A percentile compares a stretch with the other conserved stretches of the same genome.
Conservation (phyloP, 35 echinoderm and acorn worm genomes). For the Diadema setosum region DNA sequence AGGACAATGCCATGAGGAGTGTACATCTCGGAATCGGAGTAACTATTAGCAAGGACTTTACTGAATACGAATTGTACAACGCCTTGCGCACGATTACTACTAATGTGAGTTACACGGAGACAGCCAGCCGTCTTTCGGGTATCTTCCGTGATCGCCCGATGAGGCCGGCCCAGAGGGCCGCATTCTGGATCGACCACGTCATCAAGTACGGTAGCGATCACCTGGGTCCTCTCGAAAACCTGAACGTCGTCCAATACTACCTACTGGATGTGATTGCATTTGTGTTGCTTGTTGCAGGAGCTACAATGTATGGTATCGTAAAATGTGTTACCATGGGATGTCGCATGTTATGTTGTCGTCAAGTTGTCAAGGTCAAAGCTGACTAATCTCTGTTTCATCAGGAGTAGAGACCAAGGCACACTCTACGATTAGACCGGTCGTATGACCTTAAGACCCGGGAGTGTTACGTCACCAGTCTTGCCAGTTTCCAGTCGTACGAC, state of each 20-base stretch:
- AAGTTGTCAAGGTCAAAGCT: too few species aligned
- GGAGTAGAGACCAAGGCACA: too few species aligned
- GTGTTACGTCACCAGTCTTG: too few species aligned
- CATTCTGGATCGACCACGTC: slow-evolving; percentile 51
- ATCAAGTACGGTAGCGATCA: neutral
- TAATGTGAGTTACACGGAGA: neutral
- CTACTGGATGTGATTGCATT: slow-evolving; percentile 29
- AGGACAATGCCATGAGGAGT: neutral
- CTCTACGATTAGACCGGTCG: too few species aligned
- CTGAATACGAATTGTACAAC: neutral
- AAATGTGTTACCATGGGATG: too few species aligned
- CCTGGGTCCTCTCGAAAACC: neutral
- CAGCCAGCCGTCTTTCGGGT: neutral
- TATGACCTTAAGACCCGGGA: too few species aligned
- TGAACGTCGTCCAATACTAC: slow-evolving; percentile 7
- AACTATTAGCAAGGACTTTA: neutral
- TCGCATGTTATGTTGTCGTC: too few species aligned
- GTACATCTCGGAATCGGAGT: neutral
- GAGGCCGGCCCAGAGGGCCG: slow-evolving; percentile 17
- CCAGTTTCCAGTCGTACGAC: too few species aligned
- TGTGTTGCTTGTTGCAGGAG: neutral
- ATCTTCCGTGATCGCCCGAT: slow-evolving; percentile 22
- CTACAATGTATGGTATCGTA: too few species aligned
- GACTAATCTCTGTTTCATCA: too few species aligned
- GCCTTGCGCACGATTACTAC: neutral